Evolutionary conservation across 2,113 vertebrate species (phyloP).

Genomic region (Myiagra hebetior): DNA sequence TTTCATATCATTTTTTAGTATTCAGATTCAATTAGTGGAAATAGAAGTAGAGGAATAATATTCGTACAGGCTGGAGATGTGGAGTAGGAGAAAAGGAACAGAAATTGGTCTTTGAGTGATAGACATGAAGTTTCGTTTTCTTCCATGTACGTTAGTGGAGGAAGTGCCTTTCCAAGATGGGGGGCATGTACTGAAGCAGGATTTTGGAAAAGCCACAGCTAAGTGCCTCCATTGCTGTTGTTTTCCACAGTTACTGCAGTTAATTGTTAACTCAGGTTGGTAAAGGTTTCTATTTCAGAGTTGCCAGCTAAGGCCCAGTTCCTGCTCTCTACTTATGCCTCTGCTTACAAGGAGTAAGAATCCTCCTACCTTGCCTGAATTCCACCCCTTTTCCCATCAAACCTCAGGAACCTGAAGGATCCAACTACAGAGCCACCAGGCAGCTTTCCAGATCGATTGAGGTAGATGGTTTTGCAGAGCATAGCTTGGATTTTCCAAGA

Average conservation of each 20-base stretch:
- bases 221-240: background rate
- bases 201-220: background rate
- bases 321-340: background rate
- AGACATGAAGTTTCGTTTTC: background rate
- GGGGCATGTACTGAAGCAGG: background rate
- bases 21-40: constrained; percentile 36
- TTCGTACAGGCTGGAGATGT: background rate
- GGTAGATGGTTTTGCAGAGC: background rate
- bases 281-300: background rate
- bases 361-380: background rate
- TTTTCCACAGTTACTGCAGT: background rate
- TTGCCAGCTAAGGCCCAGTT: background rate
- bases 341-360: background rate
- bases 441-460: background rate
- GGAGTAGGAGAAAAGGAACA: background rate
- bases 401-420: background rate
- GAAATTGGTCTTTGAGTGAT: background rate
- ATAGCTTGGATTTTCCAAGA: background rate
- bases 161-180: background rate
- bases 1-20: constrained; percentile 17
- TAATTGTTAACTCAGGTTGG: background rate
- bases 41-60: background rate
- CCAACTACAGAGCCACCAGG: background rate
- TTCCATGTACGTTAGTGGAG: background rate
- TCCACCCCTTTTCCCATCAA: background rate